A percentile compares a stretch with the other conserved stretches of the same genome.
These are phyloP conservation scores for Chaunax sp. DNA, from an alignment of 2,797 vertebrate genomes.

Conservation along the genomic window DNA sequence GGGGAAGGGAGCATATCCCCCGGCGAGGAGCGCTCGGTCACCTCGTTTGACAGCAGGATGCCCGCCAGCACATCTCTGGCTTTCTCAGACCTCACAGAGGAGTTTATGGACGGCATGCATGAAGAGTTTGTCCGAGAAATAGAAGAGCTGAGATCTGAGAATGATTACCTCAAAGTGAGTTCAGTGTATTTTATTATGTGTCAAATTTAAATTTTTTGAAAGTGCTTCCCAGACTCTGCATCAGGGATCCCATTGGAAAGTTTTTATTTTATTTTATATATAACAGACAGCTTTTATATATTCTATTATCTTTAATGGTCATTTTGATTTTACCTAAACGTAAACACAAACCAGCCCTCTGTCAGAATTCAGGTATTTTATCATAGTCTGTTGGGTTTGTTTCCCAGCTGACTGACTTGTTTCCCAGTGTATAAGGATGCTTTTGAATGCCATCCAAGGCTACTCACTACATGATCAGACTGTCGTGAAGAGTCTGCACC, in stretches of 20 bases:
- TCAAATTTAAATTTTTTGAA: background rate
- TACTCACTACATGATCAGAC: slow-evolving; percentile 29
- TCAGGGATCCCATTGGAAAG: too few relatives aligned
- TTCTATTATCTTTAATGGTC: background rate
- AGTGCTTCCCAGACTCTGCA: too few relatives aligned
- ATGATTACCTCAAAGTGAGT: slow-evolving; percentile 97
- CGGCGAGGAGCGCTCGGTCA: slow-evolving; percentile 87
- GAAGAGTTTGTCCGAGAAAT: slow-evolving; percentile 92
- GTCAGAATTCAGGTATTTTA: background rate
- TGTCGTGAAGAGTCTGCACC: slow-evolving; percentile 23
- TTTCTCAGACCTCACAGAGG: slow-evolving; percentile 97
- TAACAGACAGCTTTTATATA: background rate
- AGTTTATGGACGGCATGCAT: slow-evolving; percentile 90
- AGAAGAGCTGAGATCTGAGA: slow-evolving; percentile 96
- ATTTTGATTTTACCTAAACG: background rate
- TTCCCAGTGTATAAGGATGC: slow-evolving; percentile 1
- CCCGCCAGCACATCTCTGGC: slow-evolving; percentile 93
- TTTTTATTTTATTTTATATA: too few relatives aligned
- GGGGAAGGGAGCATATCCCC: slow-evolving; percentile 82
- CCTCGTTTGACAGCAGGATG: slow-evolving; percentile 92
- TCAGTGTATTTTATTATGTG: background rate
- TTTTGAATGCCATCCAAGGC: slow-evolving; percentile 34
- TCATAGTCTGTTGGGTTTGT: background rate
- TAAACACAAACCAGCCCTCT: background rate
- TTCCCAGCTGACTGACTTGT: slow-evolving; percentile 15